Percentiles rank a stretch among this genome's conserved stretches.
Conservation (phyloP, 2,113 vertebrate genomes). For the Todiramphus saurophagus region DNA sequence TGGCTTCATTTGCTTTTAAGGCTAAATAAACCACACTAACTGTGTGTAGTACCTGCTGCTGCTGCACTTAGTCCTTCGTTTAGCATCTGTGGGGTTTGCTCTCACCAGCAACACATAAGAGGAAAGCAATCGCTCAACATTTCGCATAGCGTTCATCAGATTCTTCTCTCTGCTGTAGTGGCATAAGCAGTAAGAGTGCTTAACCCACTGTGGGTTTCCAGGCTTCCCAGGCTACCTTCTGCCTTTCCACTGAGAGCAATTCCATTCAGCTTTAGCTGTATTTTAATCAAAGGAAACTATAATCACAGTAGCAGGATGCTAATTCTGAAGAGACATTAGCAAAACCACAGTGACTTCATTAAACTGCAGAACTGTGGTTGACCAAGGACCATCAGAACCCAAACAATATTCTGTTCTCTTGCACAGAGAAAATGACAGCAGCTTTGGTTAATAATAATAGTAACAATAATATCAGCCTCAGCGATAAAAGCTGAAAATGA, state of each 20-base stretch:
- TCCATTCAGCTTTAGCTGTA: neutral
- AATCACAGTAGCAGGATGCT: slow-evolving; percentile 41
- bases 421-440: neutral
- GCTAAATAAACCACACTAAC: neutral
- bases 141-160: neutral
- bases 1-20: neutral
- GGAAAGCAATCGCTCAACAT: slow-evolving; percentile 6
- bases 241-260: neutral
- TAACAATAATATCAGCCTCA: neutral
- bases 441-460: neutral
- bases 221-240: neutral
- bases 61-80: neutral
- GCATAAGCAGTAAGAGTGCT: neutral
- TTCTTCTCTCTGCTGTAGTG: neutral
- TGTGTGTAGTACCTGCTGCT: neutral
- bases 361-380: slow-evolving; percentile 14
- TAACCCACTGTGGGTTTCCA: slow-evolving; percentile 13
- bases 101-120: neutral
- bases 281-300: slow-evolving; percentile 63
- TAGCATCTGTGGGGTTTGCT: slow-evolving; percentile 1
- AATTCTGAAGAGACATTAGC: slow-evolving; percentile 56
- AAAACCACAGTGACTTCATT: slow-evolving; percentile 32
- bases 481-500: neutral
- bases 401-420: slow-evolving; percentile 14
- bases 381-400: neutral